A percentile compares a stretch with the other conserved stretches of the same genome.
phyloP scores from a whole-genome alignment of 2,888 invertebrate genomes.

The Imbricaverruca yamaguchii region DNA sequence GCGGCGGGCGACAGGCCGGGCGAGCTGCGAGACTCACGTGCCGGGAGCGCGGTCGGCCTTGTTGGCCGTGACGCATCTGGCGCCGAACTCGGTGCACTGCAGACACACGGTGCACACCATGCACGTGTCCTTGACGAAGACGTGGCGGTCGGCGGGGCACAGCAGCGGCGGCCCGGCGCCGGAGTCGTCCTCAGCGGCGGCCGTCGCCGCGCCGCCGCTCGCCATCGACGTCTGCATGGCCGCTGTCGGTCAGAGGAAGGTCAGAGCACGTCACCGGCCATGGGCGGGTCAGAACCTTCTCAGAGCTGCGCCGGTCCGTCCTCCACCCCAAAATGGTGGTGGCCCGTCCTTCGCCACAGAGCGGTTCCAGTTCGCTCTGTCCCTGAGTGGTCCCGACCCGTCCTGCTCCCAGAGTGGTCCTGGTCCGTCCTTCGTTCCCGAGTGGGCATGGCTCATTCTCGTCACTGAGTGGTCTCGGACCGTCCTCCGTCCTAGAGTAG shows the following conservation, averaged over 20 bases:
- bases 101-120: slow-evolving; percentile 85
- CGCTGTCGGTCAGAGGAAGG: slow-evolving; percentile 33
- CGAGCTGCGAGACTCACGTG: slow-evolving; percentile 55
- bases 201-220: slow-evolving; percentile 18
- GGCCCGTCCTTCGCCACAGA: too few species aligned
- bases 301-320: too few species aligned
- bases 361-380: too few species aligned
- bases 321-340: too few species aligned
- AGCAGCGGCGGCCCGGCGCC: neutral
- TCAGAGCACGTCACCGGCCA: slow-evolving; percentile 42
- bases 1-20: too few species aligned
- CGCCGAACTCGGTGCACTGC: slow-evolving; percentile 89
- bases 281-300: too few species aligned
- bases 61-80: slow-evolving; percentile 67
- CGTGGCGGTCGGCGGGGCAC: slow-evolving; percentile 63
- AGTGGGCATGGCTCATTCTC: too few species aligned
- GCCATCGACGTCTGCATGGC: slow-evolving; percentile 30
- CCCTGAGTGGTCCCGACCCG: too few species aligned
- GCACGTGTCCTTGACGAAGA: slow-evolving; percentile 71
- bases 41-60: slow-evolving; percentile 74
- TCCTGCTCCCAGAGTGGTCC: too few species aligned
- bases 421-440: too few species aligned
- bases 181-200: neutral
- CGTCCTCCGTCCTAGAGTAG: too few species aligned
- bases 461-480: too few species aligned